Evolutionary conservation across 2,888 invertebrate species (phyloP).

Genomic region (Cancer borealis): DNA sequence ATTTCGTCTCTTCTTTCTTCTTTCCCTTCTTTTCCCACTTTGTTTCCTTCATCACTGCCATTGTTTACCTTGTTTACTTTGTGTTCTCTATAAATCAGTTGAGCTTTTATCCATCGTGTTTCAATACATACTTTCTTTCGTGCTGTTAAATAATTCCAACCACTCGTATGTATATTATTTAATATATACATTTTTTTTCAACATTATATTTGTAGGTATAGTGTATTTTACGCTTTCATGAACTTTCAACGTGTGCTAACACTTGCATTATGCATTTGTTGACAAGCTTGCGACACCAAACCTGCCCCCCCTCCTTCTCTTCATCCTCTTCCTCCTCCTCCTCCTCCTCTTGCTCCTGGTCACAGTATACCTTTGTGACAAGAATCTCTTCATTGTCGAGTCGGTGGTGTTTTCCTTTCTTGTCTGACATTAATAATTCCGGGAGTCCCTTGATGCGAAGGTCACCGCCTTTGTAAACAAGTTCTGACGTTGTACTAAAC

Average conservation of each 20-base stretch:
- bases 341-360: neutral
- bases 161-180: too few species aligned
- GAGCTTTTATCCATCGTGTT: neutral
- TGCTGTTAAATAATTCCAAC: neutral
- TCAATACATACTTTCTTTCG: neutral
- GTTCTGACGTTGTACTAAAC: neutral
- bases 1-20: neutral
- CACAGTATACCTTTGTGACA: neutral
- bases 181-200: too few species aligned
- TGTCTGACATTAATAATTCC: neutral
- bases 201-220: too few species aligned
- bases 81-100: neutral
- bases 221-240: too few species aligned
- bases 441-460: neutral
- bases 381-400: slow-evolving; percentile 20
- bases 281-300: too few species aligned
- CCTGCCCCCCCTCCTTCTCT: too few species aligned
- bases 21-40: neutral
- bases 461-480: slow-evolving; percentile 1
- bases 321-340: neutral
- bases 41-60: neutral
- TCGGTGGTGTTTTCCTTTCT: neutral
- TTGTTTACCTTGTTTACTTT: neutral
- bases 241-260: too few species aligned
- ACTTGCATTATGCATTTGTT: too few species aligned